Base-by-base conservation (phyloP, 2,888 invertebrate species). In the Periphyllus acericola region DNA sequence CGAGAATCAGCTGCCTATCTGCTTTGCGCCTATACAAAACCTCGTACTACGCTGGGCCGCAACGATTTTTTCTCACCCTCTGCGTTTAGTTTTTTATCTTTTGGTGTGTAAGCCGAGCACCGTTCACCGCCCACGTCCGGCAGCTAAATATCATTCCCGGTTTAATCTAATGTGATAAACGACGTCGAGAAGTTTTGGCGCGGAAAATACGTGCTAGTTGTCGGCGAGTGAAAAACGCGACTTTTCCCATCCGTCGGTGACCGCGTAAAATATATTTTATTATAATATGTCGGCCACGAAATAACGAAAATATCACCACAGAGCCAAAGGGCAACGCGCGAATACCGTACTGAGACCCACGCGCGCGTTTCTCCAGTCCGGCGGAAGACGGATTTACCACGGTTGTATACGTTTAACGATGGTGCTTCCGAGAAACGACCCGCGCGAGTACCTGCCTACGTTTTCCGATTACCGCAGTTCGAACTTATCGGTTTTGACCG, bases 151-250 rank as follows among this genome's bases (percentile, higher is more conserved):
- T 81, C 40, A 81, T 81, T 81, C 29, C 68, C 19, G 46, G 68
- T 40, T 68, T 68, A 81, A 46, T 68, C 29, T 46, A 1, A 68
- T 71, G 71, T 52, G 25, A 72, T 82, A 82, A 72, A 82, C 9
- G 71, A 72, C 34, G 60, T 29, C 14, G 4, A 52, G 2, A 6
- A 46, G 34, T 82, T 82, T 46, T 2, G 29, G 32, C 21, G 55
- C 1, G 1, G 11, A 46, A 9, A 8, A 46, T 46, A 21, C 21
- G 21, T 1, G 11, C 14, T 8, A 29, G 55, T 14, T 9, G 78
- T 78, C 29, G 14, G 81, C 21, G 25, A 72, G 52, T 52, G 34
- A 72, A 72, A 82, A 71, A 72, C 52, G 25, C 2, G 21, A 32
- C 6, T 71, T 78, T 82, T 72, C 52, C 9, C 25, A 72, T 71